Base-by-base conservation (phyloP, 2,797 vertebrate genomes). In the Pipistrellus nathusii region DNA sequence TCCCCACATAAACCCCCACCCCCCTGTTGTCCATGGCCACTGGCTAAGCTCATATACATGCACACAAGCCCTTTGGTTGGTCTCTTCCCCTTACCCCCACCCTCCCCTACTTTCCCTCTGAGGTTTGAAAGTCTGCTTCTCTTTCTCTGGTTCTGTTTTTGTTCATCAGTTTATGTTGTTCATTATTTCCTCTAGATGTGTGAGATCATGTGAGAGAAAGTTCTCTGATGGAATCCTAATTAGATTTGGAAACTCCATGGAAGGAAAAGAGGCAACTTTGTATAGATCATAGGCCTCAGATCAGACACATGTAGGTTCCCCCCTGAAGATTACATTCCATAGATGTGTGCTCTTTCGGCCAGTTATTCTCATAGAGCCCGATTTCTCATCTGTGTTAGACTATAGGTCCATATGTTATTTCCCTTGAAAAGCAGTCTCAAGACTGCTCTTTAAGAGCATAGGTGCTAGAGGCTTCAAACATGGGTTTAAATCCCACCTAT, bases 401-500 rank as follows among this genome's bases (percentile, higher is more conserved):
- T 81, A 55, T 55, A 86, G 64, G 23, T 57, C 12, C 38, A n/a
- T 38, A 12, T 10, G 23, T 80, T 92, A 81, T 68, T 95, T 68
- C 76, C 94, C 38, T 7, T 41, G 38, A 41, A 41, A 41, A 41
- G 38, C n/a, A n/a, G n/a, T n/a, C n/a, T n/a, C n/a, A n/a, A n/a
- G n/a, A n/a, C n/a, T n/a, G n/a, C n/a, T n/a, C n/a, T n/a, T n/a
- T n/a, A n/a, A n/a, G n/a, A n/a, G n/a, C 38, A 41, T 41, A 41
- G 38, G 38, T 9, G 0, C 32, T 75, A 80, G 53, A 88, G 17
- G 90, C 83, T 81, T 94, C 18, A 84, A 88, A 90, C 25, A 23
- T 38, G 46, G 32, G 44, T 85, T 93, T 90, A 75, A 77, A 92
- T 55, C 15, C 57, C 75, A 87, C 85, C 48, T 95, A 68, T 62